A percentile compares a stretch with the other conserved stretches of the same genome.
Evolutionary conservation across 1,140 invertebrate genomes (phyloP).

Genomic region (Lepidostoma basale): DNA sequence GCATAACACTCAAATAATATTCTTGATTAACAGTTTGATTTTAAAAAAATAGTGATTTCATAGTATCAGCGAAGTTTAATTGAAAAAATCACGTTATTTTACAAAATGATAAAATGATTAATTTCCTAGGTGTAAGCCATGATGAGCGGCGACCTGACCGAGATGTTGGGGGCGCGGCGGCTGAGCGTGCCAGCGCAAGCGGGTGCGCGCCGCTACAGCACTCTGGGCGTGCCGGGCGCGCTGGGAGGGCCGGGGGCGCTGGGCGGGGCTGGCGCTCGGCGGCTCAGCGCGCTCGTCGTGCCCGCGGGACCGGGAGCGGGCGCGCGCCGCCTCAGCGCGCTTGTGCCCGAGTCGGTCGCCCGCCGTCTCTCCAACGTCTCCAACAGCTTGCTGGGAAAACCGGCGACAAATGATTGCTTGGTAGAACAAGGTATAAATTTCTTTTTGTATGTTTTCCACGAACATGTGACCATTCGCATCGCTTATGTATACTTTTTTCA

Average conservation of each 20-base stretch:
- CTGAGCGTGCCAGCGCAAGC: conserved; percentile 24
- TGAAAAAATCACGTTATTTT: too few species aligned
- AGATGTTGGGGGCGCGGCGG: conserved; percentile 13
- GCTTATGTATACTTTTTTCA: too few species aligned
- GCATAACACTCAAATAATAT: too few species aligned
- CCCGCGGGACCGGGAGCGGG: neutral
- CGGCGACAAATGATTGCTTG: conserved; percentile 29
- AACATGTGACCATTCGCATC: too few species aligned
- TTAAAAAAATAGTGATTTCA: too few species aligned
- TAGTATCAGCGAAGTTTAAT: too few species aligned
- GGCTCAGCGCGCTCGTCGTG: neutral
- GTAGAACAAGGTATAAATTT: conserved; percentile 39
- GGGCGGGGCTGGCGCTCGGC: conserved; percentile 1
- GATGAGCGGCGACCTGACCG: conserved; percentile 20
- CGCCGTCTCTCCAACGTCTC: conserved; percentile 37
- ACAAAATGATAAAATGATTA: too few species aligned
- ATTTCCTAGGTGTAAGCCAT: neutral
- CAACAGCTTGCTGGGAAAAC: conserved; percentile 27
- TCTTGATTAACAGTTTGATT: too few species aligned
- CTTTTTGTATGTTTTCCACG: neutral
- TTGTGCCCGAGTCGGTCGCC: conserved; percentile 42
- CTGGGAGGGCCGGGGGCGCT: neutral
- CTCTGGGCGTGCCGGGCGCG: conserved; percentile 5
- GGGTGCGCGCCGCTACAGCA: conserved; percentile 9
- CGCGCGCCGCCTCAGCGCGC: conserved; percentile 36